Evolutionary conservation across 2,113 vertebrate species (phyloP).

Genomic region (Gnathonemus longibarbis): DNA sequence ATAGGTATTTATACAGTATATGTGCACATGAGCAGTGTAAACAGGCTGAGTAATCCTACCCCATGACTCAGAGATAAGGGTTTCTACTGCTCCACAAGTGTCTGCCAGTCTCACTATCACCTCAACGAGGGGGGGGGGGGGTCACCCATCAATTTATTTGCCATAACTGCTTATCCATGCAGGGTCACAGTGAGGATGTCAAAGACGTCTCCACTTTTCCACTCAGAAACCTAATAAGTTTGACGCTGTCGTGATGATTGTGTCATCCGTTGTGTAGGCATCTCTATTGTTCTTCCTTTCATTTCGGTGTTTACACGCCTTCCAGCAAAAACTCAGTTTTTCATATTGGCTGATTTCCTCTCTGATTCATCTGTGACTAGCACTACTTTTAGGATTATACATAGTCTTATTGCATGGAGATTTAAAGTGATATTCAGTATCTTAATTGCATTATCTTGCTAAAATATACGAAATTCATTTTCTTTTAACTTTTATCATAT

Average conservation of each 20-base stretch:
- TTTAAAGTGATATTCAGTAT: neutral
- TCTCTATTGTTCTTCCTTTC: neutral
- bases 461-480: neutral
- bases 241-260: neutral
- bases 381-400: neutral
- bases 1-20: neutral
- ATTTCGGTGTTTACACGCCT: neutral
- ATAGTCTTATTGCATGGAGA: neutral
- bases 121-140: neutral
- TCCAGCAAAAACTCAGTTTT: neutral
- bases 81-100: neutral
- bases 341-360: neutral
- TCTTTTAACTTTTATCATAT: neutral
- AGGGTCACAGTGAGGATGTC: neutral
- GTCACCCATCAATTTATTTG: neutral
- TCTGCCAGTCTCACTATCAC: neutral
- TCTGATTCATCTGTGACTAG: neutral
- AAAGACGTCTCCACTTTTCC: neutral
- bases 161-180: neutral
- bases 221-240: neutral
- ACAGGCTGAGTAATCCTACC: neutral
- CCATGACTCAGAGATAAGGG: neutral
- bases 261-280: neutral
- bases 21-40: neutral
- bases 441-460: neutral